A percentile compares a stretch with the other conserved stretches of the same genome.
Evolutionary conservation across 2,113 vertebrate genomes (phyloP).

Genomic region (Condylura cristata): DNA sequence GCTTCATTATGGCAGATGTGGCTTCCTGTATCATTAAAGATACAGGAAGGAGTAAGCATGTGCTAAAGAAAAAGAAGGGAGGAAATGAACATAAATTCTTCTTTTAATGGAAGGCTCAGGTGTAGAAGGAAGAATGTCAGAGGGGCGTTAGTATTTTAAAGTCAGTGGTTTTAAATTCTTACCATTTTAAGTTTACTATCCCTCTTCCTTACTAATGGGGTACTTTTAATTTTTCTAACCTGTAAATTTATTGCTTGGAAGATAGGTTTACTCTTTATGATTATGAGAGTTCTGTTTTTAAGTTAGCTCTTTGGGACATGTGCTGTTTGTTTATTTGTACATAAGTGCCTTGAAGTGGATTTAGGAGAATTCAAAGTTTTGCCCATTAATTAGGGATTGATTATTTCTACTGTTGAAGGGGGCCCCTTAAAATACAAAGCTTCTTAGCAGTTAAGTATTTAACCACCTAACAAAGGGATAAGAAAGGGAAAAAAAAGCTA

Average conservation of each 20-base stretch:
- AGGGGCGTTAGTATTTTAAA: background rate
- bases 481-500: slow-evolving; percentile 10
- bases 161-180: background rate
- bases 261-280: background rate
- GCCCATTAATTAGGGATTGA: background rate
- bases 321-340: background rate
- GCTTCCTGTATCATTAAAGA: background rate
- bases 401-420: slow-evolving; percentile 12
- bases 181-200: background rate
- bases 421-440: background rate
- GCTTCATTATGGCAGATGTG: background rate
- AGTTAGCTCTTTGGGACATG: background rate
- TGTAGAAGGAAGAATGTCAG: background rate
- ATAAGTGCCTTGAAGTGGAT: background rate
- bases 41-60: background rate
- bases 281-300: background rate
- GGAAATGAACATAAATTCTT: background rate
- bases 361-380: slow-evolving; percentile 27
- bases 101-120: background rate
- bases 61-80: background rate
- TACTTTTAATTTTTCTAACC: background rate
- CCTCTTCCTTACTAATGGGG: background rate
- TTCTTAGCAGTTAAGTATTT: slow-evolving; percentile 25
- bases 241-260: background rate
- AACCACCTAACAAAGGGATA: background rate